Evolutionary conservation across 2,113 vertebrate genomes (phyloP).

Genomic region (Osmerus eperlanus): DNA sequence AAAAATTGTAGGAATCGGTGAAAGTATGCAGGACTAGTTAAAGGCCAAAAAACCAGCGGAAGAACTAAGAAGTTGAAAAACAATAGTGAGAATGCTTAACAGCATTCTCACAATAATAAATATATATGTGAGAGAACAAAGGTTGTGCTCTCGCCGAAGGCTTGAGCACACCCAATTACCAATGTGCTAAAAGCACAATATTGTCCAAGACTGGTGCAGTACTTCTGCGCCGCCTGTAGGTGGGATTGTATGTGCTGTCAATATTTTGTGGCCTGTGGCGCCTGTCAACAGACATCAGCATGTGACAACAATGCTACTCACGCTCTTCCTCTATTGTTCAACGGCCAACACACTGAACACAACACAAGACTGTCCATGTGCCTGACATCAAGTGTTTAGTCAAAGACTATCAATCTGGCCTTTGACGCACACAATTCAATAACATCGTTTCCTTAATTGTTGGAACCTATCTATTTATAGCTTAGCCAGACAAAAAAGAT

Average conservation of each 20-base stretch:
- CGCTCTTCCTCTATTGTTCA: neutral
- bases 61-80: no score
- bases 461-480: conserved; percentile 17
- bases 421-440: neutral
- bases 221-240: conserved; percentile 10
- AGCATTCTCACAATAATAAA: no score
- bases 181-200: no score
- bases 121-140: no score
- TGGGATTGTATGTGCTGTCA: conserved; percentile 2
- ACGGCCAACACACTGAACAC: neutral
- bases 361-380: neutral
- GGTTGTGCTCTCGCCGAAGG: no score
- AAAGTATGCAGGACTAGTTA: no score
- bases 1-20: no score
- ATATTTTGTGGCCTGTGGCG: neutral
- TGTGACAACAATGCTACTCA: neutral
- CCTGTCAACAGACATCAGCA: neutral
- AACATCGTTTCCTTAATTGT: neutral
- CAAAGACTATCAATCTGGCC: neutral
- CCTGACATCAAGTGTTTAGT: neutral
- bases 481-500: conserved; percentile 19
- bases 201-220: neutral
- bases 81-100: no score
- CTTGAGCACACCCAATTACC: no score
- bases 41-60: no score